phyloP scores from a whole-genome alignment of 2,113 vertebrate species.

The Clarias macrocephalus region DNA sequence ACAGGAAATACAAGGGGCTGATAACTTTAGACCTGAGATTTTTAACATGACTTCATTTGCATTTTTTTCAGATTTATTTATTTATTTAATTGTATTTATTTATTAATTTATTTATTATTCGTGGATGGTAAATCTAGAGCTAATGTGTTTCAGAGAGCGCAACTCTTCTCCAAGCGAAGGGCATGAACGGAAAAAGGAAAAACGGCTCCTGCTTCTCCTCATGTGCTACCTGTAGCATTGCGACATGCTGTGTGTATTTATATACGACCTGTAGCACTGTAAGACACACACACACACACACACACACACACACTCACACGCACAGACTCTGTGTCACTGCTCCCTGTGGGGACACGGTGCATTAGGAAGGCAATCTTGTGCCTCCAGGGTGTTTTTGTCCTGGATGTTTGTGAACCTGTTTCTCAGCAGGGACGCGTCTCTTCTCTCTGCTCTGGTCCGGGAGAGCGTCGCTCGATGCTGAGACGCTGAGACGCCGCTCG shows the following conservation, averaged over 20 bases:
- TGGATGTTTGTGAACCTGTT: slow-evolving; percentile 27
- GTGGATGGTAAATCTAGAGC: not conserved
- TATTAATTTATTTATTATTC: not conserved
- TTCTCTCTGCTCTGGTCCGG: slow-evolving; percentile 14
- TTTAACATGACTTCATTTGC: not conserved
- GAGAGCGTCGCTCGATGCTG: slow-evolving; percentile 6
- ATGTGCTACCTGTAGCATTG: slow-evolving; percentile 13
- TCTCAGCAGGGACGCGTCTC: slow-evolving; percentile 32
- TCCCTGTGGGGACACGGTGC: slow-evolving; percentile 18
- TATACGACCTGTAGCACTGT: slow-evolving; percentile 38
- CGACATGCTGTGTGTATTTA: not conserved
- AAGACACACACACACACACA: not conserved
- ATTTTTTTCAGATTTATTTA: not conserved
- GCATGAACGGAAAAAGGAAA: not conserved
- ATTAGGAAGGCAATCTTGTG: slow-evolving; percentile 44
- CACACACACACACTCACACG: slow-evolving; percentile 4
- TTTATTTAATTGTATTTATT: not conserved
- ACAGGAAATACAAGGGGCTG: too few species aligned
- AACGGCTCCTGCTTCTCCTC: not conserved
- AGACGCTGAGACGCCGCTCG: slow-evolving; percentile 11
- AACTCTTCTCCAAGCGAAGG: not conserved
- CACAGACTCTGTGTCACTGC: not conserved
- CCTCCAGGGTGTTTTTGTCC: slow-evolving; percentile 33
- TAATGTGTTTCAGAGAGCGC: not conserved
- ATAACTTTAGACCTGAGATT: not conserved